These are phyloP conservation scores for Clupea harengus DNA, from an alignment of 2,113 vertebrate genomes.

Conservation along the genomic window DNA sequence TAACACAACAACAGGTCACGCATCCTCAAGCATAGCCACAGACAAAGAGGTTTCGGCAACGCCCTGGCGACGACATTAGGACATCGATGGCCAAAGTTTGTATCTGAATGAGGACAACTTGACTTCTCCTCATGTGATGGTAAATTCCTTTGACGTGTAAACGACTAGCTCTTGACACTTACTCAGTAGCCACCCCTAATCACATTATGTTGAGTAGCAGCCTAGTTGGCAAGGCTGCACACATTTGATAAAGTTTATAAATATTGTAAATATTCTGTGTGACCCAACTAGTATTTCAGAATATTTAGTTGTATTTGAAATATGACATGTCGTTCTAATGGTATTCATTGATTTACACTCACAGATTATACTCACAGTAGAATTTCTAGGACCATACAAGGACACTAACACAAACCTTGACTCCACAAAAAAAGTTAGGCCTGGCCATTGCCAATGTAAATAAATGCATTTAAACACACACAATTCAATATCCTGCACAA, in stretches of 20 bases:
- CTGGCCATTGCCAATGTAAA: no score
- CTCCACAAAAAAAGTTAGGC: no score
- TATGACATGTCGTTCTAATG: no score
- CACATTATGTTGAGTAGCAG: background rate
- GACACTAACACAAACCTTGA: no score
- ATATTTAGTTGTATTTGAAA: no score
- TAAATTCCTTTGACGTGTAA: conserved; percentile 2
- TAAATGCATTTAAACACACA: no score
- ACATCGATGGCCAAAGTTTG: background rate
- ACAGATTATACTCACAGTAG: no score
- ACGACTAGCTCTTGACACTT: background rate
- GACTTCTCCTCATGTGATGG: background rate
- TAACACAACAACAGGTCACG: background rate
- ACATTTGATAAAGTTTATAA: background rate
- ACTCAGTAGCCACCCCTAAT: background rate
- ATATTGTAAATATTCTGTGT: background rate
- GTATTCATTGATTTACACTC: no score
- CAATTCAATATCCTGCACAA: no score
- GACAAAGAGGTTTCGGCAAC: conserved; percentile 6
- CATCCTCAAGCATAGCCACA: background rate
- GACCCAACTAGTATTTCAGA: no score
- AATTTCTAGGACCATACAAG: no score
- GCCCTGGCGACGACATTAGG: background rate
- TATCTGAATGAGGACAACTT: background rate
- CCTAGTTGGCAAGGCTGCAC: background rate